These are phyloP conservation scores for Megastigmus dorsalis DNA, from an alignment of 2,888 invertebrate genomes.

Conservation along the genomic window DNA sequence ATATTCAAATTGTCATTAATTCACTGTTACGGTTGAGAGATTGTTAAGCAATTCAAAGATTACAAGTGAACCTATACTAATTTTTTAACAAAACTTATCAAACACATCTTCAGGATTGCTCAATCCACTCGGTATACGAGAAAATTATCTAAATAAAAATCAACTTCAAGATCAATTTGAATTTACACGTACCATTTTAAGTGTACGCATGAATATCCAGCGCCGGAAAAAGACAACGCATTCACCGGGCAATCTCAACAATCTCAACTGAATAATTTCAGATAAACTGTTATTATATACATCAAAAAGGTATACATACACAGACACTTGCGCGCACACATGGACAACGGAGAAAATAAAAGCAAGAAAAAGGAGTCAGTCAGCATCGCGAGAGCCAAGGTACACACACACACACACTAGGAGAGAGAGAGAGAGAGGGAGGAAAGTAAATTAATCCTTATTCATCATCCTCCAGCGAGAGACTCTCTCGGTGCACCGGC, in stretches of 20 bases:
- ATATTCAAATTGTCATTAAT: no score
- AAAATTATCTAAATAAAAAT: no score
- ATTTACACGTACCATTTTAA: background rate
- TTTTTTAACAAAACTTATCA: no score
- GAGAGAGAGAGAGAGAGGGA: conserved; percentile 10
- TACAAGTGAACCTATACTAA: no score
- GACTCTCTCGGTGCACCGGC: conserved; percentile 21
- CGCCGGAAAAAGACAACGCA: background rate
- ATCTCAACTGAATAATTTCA: conserved; percentile 16
- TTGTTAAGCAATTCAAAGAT: no score
- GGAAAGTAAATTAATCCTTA: conserved; percentile 53
- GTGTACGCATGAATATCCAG: background rate
- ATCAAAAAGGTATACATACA: conserved; percentile 8
- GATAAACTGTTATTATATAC: conserved; percentile 31
- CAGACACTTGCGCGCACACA: background rate
- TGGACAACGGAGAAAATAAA: background rate
- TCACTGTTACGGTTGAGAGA: no score
- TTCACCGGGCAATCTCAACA: no score
- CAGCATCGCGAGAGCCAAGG: background rate
- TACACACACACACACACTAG: no score
- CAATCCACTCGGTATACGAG: no score
- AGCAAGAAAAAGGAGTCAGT: background rate
- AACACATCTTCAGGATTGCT: no score
- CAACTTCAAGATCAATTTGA: background rate
- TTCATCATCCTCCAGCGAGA: conserved; percentile 49